Base-by-base conservation (phyloP, 1,140 invertebrate genomes). In the Diabrotica undecimpunctata region DNA sequence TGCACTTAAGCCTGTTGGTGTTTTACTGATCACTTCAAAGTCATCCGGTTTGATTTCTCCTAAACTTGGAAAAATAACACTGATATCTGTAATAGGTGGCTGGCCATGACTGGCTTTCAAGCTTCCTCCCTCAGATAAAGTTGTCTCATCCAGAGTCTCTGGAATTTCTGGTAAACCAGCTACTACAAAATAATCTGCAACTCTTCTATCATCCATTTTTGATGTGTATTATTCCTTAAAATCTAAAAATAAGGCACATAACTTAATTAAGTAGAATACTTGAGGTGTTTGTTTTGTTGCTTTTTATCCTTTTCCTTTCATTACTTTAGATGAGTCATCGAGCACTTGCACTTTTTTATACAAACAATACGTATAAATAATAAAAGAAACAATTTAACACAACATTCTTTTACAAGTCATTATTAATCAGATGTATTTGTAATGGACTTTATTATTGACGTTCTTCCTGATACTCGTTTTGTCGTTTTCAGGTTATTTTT, bases 131-230 rank as follows among this genome's bases (percentile, higher is more conserved):
- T 96, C 90, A 69, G 87, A 84, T 76, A 88, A 85, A 83, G 88
- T 86, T 66, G 86, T 87, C 75, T 96, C 94, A 75, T 93, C 91
- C 25, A 95, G 78, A 77, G 88, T 83, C 80, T 93, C 82, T 56
- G 87, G 85, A 77, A 92, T 86, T 39, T 91, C 90, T 8, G 93
- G 90, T 74, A 99, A 82, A 12, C 97, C 97, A 77, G 96, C 96
- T 50, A 99, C 91, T 64, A 99, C 95, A 86, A 99, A 99, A 82
- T 98, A 98, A 82, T 99, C 91, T 13, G 90, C 91, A 57, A 94
- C 88, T 78, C 89, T 83, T 74, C 89, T 83, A 73, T 93, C 91
- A 75, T 93, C 91, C 91, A 93, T 93, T 60, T 58, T 61, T 37
- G 39, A 13, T 14, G 11, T 52, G n/a, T 39, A 36, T 52, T 51